phyloP scores from a whole-genome alignment of 1,140 invertebrate species.

The Drosophila guanche region DNA sequence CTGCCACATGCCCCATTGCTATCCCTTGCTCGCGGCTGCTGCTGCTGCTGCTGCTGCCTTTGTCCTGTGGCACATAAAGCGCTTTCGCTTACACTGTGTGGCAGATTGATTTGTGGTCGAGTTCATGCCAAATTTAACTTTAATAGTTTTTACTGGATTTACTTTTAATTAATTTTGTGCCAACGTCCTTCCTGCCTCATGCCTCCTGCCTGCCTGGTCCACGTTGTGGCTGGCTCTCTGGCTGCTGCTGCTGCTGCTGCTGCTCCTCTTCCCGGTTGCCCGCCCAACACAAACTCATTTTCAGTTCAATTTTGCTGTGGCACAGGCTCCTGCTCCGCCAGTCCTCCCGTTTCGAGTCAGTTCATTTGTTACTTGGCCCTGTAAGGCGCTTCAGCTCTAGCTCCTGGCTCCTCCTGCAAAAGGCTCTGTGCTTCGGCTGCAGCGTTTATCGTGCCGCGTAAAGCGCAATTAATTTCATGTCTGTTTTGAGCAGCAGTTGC shows the following conservation, averaged over 20 bases:
- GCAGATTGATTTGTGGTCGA: constrained; percentile 80
- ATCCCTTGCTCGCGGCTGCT: constrained; percentile 8
- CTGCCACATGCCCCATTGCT: not conserved
- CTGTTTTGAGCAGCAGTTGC: constrained; percentile 69
- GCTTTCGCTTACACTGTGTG: constrained; percentile 73
- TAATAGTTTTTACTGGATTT: constrained; percentile 81
- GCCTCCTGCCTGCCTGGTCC: constrained; percentile 6
- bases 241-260: not conserved
- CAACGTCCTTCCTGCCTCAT: not conserved
- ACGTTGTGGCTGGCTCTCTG: not conserved
- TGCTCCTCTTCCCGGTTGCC: not conserved
- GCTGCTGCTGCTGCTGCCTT: not conserved
- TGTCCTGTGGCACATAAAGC: constrained; percentile 51
- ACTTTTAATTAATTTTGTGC: constrained; percentile 79
- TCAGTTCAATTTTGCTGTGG: constrained; percentile 19
- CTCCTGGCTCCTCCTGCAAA: constrained; percentile 3
- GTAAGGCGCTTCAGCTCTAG: constrained; percentile 19
- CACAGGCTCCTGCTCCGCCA: constrained; percentile 18
- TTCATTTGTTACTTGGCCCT: constrained; percentile 71
- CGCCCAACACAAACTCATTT: not conserved
- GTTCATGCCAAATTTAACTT: constrained; percentile 81
- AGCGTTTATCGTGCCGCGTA: constrained; percentile 77
- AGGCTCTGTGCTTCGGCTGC: not conserved
- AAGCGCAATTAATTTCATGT: constrained; percentile 80
- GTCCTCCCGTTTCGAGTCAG: constrained; percentile 62